Base-by-base conservation (phyloP, 1,140 invertebrate species). In the Trichonephila clavipes region DNA sequence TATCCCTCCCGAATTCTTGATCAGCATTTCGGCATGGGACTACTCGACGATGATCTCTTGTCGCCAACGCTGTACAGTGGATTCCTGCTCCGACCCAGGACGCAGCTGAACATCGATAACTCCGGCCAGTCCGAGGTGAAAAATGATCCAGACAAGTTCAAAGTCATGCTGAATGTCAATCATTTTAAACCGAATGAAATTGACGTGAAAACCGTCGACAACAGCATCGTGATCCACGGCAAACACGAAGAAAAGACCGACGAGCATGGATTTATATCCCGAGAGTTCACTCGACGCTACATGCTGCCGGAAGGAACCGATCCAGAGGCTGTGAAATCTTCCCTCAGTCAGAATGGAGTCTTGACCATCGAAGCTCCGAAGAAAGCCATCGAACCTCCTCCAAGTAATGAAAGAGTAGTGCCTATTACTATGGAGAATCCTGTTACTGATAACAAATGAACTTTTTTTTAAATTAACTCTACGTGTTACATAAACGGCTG, bases 201-300 rank as follows among this genome's bases (percentile, higher is more conserved):
- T 12, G 40, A 34, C 2, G 98, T 99, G 0, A 98, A 98, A 95
- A 97, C 98, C 0, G 96, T 97, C 21, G 98, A 98, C 95, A 97
- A 97, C 95, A 97, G 96, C 90, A 97, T 98, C 21, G 96, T 98
- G 14, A 97, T 98, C 2, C 97, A 98, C 95, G 98, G 97, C 2
- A 98, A 98, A 96, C 98, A 98, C 95, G 97, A 98, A 95, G 97
- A 98, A 95, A 97, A 97, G 95, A 97, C 97, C 94, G 97, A 98
- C 95, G 97, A 98, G 94, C 96, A 97, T 95, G 97, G 97, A 16
- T 96, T 96, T 85, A 96, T 97, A 18, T 96, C 96, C 0, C 96
- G 97, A 69, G 96, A 97, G 24, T 97, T 97, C 88, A 95, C 77
- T 19, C 97, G 97, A 81, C 96, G 97, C 40, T 98, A 97, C 94